These are phyloP conservation scores for Lithobates pipiens DNA, from an alignment of 2,797 vertebrate genomes.

Conservation along the genomic window DNA sequence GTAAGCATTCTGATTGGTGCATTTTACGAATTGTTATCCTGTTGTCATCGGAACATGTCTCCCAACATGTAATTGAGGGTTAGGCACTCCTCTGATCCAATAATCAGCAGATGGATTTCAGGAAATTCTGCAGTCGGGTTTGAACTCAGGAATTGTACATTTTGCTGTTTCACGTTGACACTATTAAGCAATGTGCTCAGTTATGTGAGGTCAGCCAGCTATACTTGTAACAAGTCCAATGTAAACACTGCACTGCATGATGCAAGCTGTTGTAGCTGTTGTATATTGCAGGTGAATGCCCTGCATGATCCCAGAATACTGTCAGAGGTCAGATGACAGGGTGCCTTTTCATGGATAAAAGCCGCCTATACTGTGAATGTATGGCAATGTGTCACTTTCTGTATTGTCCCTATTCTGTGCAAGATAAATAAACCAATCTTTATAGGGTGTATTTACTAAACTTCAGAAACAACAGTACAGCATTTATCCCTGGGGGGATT, in stretches of 20 bases:
- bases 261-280: not conserved
- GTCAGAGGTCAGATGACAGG: not conserved
- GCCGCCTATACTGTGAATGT: not conserved
- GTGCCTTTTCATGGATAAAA: not conserved
- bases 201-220: slow-evolving; percentile 14
- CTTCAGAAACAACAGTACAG: too few species aligned
- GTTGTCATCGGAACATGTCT: too few species aligned
- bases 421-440: too few species aligned
- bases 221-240: slow-evolving; percentile 38
- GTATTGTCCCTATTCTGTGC: too few species aligned
- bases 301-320: not conserved
- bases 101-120: not conserved
- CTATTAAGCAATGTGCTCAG: slow-evolving; percentile 17
- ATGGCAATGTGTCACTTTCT: too few species aligned
- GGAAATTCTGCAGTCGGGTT: too few species aligned
- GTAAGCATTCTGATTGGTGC: not conserved
- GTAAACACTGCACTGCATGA: slow-evolving; percentile 11
- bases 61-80: not conserved
- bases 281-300: slow-evolving; percentile 26
- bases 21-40: not conserved
- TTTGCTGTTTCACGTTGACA: not conserved
- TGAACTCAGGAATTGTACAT: too few species aligned
- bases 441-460: too few species aligned
- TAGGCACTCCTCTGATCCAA: not conserved
- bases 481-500: too few species aligned